Percentiles rank a stretch among this genome's conserved stretches.
Evolutionary conservation across 2,113 vertebrate species (phyloP).

Genomic region (Equus quagga): DNA sequence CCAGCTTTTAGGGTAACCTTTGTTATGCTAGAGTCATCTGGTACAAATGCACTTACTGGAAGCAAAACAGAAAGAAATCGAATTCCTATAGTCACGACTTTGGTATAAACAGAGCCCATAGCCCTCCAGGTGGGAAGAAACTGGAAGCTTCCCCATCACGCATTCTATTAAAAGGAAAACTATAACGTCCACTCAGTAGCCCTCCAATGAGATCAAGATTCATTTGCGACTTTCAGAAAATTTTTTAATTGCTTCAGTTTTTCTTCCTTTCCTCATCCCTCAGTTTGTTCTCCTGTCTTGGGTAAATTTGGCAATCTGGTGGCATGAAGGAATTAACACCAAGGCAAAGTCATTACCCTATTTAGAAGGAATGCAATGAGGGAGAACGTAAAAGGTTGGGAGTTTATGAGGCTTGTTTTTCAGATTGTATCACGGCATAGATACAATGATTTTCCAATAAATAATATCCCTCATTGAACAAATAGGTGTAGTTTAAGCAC

Average conservation of each 20-base stretch:
- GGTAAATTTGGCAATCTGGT: not conserved
- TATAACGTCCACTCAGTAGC: not conserved
- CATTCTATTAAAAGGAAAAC: not conserved
- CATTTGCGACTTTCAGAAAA: not conserved
- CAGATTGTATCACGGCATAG: not conserved
- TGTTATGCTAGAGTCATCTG: constrained; percentile 52
- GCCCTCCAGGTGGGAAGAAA: not conserved
- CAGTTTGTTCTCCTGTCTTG: constrained; percentile 41
- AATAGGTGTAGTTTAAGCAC: not conserved
- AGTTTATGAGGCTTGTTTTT: not conserved
- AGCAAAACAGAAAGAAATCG: not conserved
- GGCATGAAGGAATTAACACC: not conserved
- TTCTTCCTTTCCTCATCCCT: constrained; percentile 43
- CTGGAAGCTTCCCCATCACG: not conserved
- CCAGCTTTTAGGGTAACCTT: constrained; percentile 64
- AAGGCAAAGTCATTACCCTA: constrained; percentile 25
- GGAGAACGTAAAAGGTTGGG: not conserved
- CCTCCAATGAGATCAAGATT: not conserved
- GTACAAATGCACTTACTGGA: constrained; percentile 61
- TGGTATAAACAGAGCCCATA: not conserved
- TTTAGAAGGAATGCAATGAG: constrained; percentile 42
- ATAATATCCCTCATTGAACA: not conserved
- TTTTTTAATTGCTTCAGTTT: not conserved
- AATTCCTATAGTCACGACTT: not conserved
- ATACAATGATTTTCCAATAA: constrained; percentile 21